phyloP scores from a whole-genome alignment of 2,113 vertebrate species.

The Chaetorhynchus papuensis region DNA sequence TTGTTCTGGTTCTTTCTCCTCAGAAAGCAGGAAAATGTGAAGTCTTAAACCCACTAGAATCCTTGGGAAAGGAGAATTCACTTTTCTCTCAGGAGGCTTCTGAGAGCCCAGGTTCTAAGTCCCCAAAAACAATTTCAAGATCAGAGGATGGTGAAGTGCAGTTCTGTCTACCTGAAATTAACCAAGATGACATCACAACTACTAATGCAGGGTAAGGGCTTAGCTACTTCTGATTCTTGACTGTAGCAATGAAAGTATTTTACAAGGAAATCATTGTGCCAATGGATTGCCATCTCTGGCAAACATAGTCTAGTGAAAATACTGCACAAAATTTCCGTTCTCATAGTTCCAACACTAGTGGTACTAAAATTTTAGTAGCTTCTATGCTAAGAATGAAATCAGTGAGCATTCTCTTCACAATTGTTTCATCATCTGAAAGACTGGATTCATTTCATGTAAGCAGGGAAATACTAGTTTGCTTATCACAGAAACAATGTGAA shows the following conservation, averaged over 20 bases:
- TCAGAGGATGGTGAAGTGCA: neutral
- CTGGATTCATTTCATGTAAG: neutral
- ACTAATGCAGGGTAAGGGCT: slow-evolving; percentile 39
- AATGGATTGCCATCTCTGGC: neutral
- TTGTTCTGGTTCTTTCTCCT: neutral
- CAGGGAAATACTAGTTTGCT: neutral
- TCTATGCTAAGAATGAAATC: neutral
- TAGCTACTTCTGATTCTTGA: neutral
- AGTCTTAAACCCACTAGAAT: neutral
- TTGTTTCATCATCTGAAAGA: neutral
- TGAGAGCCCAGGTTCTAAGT: neutral
- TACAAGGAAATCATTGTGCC: neutral
- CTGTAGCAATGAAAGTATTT: neutral
- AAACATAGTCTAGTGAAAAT: neutral
- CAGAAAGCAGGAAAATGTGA: slow-evolving; percentile 41
- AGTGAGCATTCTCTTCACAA: neutral
- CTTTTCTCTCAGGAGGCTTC: neutral
- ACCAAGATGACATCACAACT: neutral
- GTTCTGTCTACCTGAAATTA: neutral
- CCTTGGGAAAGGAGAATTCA: slow-evolving; percentile 4
- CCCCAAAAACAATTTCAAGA: neutral
- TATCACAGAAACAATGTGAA: neutral
- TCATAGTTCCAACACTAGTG: neutral
- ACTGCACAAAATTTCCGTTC: neutral
- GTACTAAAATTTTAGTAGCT: neutral